These are phyloP conservation scores for Diorhabda elongata DNA, from an alignment of 1,140 invertebrate genomes.

Conservation along the genomic window DNA sequence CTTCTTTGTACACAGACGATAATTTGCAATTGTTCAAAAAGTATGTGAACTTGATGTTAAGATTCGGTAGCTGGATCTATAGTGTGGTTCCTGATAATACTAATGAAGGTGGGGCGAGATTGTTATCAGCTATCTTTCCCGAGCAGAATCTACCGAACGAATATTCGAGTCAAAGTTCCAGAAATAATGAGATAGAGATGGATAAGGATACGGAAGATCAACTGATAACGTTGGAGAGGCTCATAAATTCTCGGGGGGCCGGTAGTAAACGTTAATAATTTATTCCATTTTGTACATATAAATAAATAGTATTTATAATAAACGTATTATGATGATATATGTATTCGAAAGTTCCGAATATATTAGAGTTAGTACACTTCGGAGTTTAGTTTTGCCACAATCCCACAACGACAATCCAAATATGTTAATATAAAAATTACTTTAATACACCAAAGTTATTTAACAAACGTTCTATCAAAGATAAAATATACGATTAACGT, in stretches of 20 bases:
- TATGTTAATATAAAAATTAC: too few species aligned
- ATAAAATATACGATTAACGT: too few species aligned
- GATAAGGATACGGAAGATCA: background rate
- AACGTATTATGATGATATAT: too few species aligned
- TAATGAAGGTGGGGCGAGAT: background rate
- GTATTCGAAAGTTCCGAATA: too few species aligned
- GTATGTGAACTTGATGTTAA: background rate
- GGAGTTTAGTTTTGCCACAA: too few species aligned
- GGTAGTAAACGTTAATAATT: too few species aligned
- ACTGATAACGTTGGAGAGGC: background rate
- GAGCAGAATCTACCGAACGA: background rate
- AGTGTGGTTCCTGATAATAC: constrained; percentile 9
- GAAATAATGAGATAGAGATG: background rate
- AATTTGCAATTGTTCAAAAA: constrained; percentile 9
- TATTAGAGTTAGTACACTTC: too few species aligned
- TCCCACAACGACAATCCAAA: too few species aligned
- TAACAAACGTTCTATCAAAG: too few species aligned
- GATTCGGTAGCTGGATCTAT: constrained; percentile 6
- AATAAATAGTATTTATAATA: too few species aligned
- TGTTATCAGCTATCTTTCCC: constrained; percentile 12
- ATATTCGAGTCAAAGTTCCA: background rate
- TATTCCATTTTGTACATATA: too few species aligned
- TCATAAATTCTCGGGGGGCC: background rate
- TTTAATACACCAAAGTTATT: too few species aligned
- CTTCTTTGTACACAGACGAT: constrained; percentile 11